Evolutionary conservation across 2,888 invertebrate genomes (phyloP), one percentile per base, ranked within the genome.

Genomic region (Caenorhabditis macrosperma): DNA sequence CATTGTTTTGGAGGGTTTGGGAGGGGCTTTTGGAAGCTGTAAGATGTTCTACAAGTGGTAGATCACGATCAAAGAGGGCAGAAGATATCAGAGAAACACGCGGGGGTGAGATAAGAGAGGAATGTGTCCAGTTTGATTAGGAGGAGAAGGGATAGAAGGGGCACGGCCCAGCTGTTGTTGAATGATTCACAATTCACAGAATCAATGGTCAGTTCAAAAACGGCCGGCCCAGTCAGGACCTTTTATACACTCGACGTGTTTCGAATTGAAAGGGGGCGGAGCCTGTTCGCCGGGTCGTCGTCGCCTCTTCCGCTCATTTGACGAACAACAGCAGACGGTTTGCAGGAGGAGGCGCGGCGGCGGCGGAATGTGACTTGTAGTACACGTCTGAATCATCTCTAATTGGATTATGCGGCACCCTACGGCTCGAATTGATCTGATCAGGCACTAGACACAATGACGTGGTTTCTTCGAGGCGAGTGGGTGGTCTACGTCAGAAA

Each of bases 301-400:
- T n/a, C n/a, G n/a, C n/a, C n/a, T n/a, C n/a, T n/a, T n/a, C n/a
- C 63, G 57, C 55, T 72, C 63, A 63, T 72, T 72, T 72, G 72
- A 55, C 72, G 63, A 72, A 71, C 61, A 71, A 64, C 38, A 71
- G 52, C 38, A 71, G 52, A 71, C 69, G 71, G 55, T 72, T 72
- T 72, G 72, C 72, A 72, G 72, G 57, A 52, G 24, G 61, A 50
- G 24, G n/a, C n/a, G n/a, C n/a, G n/a, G n/a, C n/a, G n/a, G n/a
- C n/a, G n/a, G n/a, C n/a, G 22, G 60, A 60, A 61, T 61, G 54
- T 71, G 71, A 63, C 71, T 63, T 55, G 69, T 61, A 35, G 24
- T 17, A 10, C 9, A 33, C 33, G 55, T 68, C 68, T 68, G 68
- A 68, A 68, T 68, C 68, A 68, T 24, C 57, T 33, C 48, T 68